These are phyloP conservation scores for Trididemnum clinides DNA, from an alignment of 23 tunicate genomes.

Conservation along the genomic window DNA sequence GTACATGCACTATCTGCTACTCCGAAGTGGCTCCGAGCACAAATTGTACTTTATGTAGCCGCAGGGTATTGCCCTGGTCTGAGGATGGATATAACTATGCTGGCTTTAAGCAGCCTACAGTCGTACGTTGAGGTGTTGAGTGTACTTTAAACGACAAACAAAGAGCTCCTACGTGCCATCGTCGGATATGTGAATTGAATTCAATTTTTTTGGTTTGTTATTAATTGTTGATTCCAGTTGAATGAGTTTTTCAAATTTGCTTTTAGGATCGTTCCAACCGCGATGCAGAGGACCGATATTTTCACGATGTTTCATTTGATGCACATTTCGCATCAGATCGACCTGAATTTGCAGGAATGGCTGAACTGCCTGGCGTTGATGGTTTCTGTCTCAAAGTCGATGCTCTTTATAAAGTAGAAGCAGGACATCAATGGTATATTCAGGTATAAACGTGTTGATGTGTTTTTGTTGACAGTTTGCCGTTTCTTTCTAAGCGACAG, in stretches of 20 bases:
- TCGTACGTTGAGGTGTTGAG: background rate
- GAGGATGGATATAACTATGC: too few relatives aligned
- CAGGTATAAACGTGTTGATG: too few relatives aligned
- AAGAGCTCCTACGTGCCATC: background rate
- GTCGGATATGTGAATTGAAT: too few relatives aligned
- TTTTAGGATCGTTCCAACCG: conserved; percentile 91
- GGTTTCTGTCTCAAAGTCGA: conserved; percentile 92
- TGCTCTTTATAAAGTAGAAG: conserved; percentile 94
- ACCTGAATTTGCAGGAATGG: conserved; percentile 71
- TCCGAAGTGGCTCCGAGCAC: too few relatives aligned
- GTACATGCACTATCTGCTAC: too few relatives aligned
- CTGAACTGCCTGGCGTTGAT: conserved; percentile 82
- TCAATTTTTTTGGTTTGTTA: too few relatives aligned
- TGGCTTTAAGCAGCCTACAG: background rate
- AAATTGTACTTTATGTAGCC: too few relatives aligned
- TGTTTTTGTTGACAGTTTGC: too few relatives aligned
- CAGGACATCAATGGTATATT: conserved; percentile 99
- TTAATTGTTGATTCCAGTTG: too few relatives aligned
- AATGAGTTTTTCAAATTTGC: background rate
- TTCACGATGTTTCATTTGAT: conserved; percentile 95
- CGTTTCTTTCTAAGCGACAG: too few relatives aligned
- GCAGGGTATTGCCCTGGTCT: too few relatives aligned
- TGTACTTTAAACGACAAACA: background rate
- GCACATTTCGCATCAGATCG: conserved; percentile 92
- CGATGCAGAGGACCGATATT: conserved; percentile 85